phyloP scores from a whole-genome alignment of 1,140 invertebrate species.

The Caenorhabditis briggsae region DNA sequence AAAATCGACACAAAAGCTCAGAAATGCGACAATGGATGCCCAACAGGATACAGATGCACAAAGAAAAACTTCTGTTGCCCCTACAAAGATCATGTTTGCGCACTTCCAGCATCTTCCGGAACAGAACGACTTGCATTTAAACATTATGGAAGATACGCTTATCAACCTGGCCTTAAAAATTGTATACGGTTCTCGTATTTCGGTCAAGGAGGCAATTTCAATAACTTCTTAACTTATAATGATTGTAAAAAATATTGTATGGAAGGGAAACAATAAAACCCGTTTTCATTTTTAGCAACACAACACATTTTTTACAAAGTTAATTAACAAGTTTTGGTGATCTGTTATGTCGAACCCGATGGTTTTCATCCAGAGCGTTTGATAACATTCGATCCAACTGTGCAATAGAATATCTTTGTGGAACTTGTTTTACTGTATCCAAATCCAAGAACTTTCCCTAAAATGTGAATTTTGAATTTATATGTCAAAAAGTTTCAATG shows the following conservation, averaged over 20 bases:
- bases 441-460: slow-evolving; percentile 29
- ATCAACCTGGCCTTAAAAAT: slow-evolving; percentile 60
- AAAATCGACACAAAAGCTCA: slow-evolving; percentile 56
- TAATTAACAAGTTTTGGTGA: slow-evolving; percentile 31
- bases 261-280: slow-evolving; percentile 5
- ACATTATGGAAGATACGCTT: slow-evolving; percentile 63
- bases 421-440: not conserved
- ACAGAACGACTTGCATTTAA: slow-evolving; percentile 53
- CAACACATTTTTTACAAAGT: not conserved
- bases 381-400: slow-evolving; percentile 43
- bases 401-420: slow-evolving; percentile 22
- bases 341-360: slow-evolving; percentile 17
- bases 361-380: slow-evolving; percentile 21
- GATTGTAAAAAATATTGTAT: slow-evolving; percentile 63
- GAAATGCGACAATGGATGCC: slow-evolving; percentile 55
- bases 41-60: slow-evolving; percentile 43
- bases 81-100: slow-evolving; percentile 60
- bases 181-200: slow-evolving; percentile 66
- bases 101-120: slow-evolving; percentile 58
- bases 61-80: slow-evolving; percentile 53
- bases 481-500: not conserved
- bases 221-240: slow-evolving; percentile 64
- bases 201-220: slow-evolving; percentile 63
- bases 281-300: not conserved
- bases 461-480: not conserved